These are phyloP conservation scores for Lepidurus apus DNA, from an alignment of 1,140 invertebrate genomes.

Conservation along the genomic window DNA sequence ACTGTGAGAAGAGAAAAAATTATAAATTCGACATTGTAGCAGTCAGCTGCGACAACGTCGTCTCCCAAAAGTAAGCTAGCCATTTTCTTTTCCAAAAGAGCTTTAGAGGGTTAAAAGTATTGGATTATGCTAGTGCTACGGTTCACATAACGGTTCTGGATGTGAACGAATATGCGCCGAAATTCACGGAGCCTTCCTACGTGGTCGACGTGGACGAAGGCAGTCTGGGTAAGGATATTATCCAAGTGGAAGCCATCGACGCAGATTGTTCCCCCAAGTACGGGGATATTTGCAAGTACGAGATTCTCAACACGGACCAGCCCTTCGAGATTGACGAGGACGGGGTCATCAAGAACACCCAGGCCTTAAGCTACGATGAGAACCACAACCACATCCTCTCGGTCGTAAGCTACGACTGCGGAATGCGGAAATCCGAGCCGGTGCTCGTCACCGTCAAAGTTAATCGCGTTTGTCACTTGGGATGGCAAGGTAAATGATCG, in stretches of 20 bases:
- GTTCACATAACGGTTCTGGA: constrained; percentile 92
- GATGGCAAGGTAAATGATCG: constrained; percentile 62
- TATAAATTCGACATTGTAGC: constrained; percentile 95
- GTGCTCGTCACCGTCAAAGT: constrained; percentile 94
- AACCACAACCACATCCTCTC: constrained; percentile 94
- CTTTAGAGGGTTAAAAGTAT: neutral
- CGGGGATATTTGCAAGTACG: constrained; percentile 92
- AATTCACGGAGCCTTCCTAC: constrained; percentile 81
- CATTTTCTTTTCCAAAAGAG: neutral
- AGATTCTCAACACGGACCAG: constrained; percentile 80
- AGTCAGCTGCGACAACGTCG: constrained; percentile 75
- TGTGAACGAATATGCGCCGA: constrained; percentile 88
- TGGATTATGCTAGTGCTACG: constrained; percentile 60
- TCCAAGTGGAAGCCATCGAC: constrained; percentile 83
- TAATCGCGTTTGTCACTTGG: constrained; percentile 62
- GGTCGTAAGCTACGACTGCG: constrained; percentile 93
- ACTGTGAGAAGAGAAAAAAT: constrained; percentile 87
- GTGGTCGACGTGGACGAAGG: constrained; percentile 87
- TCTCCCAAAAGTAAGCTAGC: constrained; percentile 69
- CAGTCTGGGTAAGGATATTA: constrained; percentile 78
- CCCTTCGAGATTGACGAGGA: constrained; percentile 90
- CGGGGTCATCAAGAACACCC: constrained; percentile 83
- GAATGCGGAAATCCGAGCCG: constrained; percentile 75
- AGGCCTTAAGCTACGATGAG: constrained; percentile 80
- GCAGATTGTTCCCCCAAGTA: constrained; percentile 85